Percentiles rank a stretch among this genome's conserved stretches.
phyloP scores from a whole-genome alignment of 2,113 vertebrate genomes.

The Cacatua alba region DNA sequence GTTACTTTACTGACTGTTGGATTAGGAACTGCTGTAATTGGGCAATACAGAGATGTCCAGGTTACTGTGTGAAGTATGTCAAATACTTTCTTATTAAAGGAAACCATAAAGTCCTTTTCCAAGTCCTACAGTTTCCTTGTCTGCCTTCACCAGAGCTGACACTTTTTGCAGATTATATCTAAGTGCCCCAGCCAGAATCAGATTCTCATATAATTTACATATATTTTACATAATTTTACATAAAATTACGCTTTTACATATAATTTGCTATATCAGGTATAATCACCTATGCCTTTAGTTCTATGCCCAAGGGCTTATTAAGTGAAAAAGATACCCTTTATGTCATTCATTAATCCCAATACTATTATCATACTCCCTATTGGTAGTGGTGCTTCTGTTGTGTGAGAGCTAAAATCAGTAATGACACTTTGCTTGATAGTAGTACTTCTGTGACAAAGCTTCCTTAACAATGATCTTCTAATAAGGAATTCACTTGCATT shows the following conservation, averaged over 20 bases:
- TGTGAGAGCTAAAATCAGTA: background rate
- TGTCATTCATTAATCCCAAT: background rate
- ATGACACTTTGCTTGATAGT: background rate
- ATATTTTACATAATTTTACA: slow-evolving; percentile 37
- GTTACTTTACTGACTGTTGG: background rate
- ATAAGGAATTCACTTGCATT: background rate
- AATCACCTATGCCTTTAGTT: background rate
- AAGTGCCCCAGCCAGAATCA: background rate
- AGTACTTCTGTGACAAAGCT: background rate
- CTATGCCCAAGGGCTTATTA: background rate
- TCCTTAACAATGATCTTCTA: background rate
- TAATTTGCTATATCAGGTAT: background rate
- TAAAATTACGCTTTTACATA: background rate
- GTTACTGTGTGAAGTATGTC: background rate
- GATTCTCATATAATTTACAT: background rate
- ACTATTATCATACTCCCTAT: background rate
- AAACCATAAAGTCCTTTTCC: background rate
- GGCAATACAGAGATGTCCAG: background rate
- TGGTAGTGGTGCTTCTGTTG: background rate
- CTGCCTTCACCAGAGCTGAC: background rate
- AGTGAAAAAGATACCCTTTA: background rate
- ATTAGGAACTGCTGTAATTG: background rate
- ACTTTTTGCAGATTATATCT: background rate
- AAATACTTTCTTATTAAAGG: background rate
- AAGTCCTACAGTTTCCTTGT: background rate